These are phyloP conservation scores for Hyppa rectilinea DNA, from an alignment of 2,888 invertebrate species.

Conservation along the genomic window DNA sequence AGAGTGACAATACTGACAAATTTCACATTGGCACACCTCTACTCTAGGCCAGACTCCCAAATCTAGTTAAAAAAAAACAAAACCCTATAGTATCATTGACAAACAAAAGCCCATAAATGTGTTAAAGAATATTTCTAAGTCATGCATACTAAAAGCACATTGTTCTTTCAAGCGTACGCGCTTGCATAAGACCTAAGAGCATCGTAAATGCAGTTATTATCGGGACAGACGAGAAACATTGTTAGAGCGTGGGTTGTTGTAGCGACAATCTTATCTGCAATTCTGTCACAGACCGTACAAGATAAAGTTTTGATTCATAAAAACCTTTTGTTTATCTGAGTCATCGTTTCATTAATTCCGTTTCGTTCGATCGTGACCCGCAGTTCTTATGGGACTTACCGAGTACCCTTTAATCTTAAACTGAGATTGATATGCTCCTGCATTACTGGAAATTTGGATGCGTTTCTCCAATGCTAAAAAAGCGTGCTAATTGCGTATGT, in stretches of 20 bases:
- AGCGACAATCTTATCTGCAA: constrained; percentile 44
- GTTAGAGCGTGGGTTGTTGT: constrained; percentile 43
- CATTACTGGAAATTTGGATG: constrained; percentile 23
- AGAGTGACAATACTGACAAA: too few species aligned
- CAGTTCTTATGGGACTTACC: constrained; percentile 29
- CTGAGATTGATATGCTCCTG: neutral
- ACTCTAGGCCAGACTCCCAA: too few species aligned
- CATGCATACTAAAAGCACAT: constrained; percentile 45
- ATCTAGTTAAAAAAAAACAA: too few species aligned
- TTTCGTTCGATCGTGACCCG: constrained; percentile 18
- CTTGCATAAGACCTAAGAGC: constrained; percentile 50
- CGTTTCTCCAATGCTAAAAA: constrained; percentile 28
- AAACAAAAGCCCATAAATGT: constrained; percentile 27
- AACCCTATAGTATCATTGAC: neutral
- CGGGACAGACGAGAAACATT: constrained; percentile 36
- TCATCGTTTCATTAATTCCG: constrained; percentile 41
- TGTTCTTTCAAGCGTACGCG: constrained; percentile 53
- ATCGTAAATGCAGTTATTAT: constrained; percentile 59
- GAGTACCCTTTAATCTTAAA: constrained; percentile 17
- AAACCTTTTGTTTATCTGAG: constrained; percentile 33
- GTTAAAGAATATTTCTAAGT: constrained; percentile 36
- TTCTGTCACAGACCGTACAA: constrained; percentile 44
- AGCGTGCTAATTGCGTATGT: constrained; percentile 31
- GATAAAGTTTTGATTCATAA: constrained; percentile 57
- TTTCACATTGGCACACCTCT: too few species aligned